Conservation (phyloP, 2,113 vertebrate species). For the Xiphorhynchus elegans region DNA sequence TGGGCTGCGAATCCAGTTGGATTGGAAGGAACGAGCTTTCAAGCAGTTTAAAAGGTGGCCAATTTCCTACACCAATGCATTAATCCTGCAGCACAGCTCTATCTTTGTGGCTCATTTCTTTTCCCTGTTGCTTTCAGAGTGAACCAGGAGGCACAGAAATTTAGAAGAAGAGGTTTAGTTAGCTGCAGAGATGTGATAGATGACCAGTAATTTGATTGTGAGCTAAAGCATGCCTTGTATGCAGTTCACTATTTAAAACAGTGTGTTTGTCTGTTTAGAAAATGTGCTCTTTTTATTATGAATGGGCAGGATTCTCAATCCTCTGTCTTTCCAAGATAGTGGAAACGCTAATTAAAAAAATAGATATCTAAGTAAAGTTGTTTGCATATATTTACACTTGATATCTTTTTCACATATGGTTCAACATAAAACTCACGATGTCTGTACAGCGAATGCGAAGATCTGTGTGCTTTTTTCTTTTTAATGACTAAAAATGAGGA, state of each 20-base stretch:
- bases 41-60: background rate
- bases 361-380: background rate
- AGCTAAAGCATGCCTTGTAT: background rate
- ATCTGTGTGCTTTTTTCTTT: background rate
- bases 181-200: background rate
- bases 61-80: background rate
- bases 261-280: background rate
- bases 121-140: background rate
- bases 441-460: background rate
- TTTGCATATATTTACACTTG: background rate
- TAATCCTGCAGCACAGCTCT: background rate
- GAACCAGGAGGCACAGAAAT: background rate
- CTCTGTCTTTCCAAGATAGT: background rate
- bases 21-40: background rate
- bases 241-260: background rate
- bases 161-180: background rate
- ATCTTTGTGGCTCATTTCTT: background rate
- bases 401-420: background rate
- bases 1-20: background rate
- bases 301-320: background rate
- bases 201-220: background rate
- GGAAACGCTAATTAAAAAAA: background rate
- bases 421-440: background rate
- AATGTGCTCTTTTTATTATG: background rate
- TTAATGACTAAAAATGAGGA: background rate